Conservation (phyloP, 2,888 invertebrate species). For the Bellardia bayeri region DNA sequence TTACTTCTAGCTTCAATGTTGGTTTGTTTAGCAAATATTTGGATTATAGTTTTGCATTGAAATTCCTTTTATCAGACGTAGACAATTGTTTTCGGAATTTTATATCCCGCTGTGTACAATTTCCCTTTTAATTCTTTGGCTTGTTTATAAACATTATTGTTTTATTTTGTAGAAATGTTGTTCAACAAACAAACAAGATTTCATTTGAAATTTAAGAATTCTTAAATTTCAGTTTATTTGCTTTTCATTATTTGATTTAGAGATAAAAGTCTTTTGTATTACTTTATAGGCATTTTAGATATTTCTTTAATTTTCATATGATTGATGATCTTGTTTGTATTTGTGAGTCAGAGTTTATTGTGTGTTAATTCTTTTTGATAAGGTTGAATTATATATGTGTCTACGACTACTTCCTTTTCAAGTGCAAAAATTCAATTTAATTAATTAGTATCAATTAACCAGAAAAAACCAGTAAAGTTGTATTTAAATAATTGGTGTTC, state of each 20-base stretch:
- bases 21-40: conserved; percentile 7
- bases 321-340: conserved; percentile 30
- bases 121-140: conserved; percentile 34
- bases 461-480: conserved; percentile 20
- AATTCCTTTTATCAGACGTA: background rate
- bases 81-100: background rate
- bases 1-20: conserved; percentile 16
- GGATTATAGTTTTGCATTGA: background rate
- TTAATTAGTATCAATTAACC: conserved; percentile 51
- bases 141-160: conserved; percentile 70
- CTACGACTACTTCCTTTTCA: conserved; percentile 54
- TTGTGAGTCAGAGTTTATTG: conserved; percentile 25
- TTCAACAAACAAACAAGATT: conserved; percentile 53
- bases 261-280: conserved; percentile 17
- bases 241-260: conserved; percentile 32
- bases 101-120: conserved; percentile 56
- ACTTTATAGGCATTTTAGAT: background rate
- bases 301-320: background rate
- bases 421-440: conserved; percentile 22
- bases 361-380: conserved; percentile 20
- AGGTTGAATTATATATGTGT: conserved; percentile 5
- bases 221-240: conserved; percentile 36
- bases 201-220: conserved; percentile 40
- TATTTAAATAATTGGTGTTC: background rate
- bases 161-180: conserved; percentile 62